phyloP scores from a whole-genome alignment of 2,113 vertebrate genomes.

The Synchiropus splendidus region DNA sequence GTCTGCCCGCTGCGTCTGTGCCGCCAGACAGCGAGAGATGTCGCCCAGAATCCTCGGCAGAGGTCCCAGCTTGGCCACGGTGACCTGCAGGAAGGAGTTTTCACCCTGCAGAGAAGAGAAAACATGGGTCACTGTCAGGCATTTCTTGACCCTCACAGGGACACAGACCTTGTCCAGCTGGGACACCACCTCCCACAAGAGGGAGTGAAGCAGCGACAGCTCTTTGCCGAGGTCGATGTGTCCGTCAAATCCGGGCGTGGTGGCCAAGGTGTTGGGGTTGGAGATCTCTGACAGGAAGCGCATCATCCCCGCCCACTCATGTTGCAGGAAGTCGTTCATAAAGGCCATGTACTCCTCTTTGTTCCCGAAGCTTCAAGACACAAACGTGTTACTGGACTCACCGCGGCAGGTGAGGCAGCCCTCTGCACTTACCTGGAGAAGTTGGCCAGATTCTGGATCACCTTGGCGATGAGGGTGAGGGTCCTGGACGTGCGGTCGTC shows the following conservation, averaged over 20 bases:
- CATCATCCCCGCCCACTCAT: constrained; percentile 94
- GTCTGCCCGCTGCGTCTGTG: constrained; percentile 89
- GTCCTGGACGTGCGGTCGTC: constrained; percentile 88
- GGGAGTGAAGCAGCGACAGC: constrained; percentile 85
- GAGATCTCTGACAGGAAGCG: constrained; percentile 92
- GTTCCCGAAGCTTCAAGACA: constrained; percentile 79
- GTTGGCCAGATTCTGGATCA: constrained; percentile 98
- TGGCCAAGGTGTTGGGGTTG: constrained; percentile 83
- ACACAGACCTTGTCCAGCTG: constrained; percentile 86
- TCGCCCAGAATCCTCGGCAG: constrained; percentile 90
- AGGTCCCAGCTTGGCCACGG: constrained; percentile 89
- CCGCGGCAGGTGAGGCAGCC: background rate
- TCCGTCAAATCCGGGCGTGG: constrained; percentile 86
- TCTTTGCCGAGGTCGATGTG: constrained; percentile 93
- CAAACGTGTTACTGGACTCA: too few species aligned
- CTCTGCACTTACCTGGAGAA: constrained; percentile 79
- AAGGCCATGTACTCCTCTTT: constrained; percentile 98
- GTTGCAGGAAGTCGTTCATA: constrained; percentile 96
- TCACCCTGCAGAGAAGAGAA: constrained; percentile 76
- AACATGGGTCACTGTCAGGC: background rate
- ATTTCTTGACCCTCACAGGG: constrained; percentile 4
- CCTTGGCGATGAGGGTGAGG: constrained; percentile 92
- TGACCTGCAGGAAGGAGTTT: constrained; percentile 99
- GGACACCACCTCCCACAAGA: constrained; percentile 91
- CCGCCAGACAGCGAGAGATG: constrained; percentile 79